Evolutionary conservation across 2,797 vertebrate species (phyloP), one percentile per base, ranked within the genome.

Genomic region (Pogoniulus pusillus): DNA sequence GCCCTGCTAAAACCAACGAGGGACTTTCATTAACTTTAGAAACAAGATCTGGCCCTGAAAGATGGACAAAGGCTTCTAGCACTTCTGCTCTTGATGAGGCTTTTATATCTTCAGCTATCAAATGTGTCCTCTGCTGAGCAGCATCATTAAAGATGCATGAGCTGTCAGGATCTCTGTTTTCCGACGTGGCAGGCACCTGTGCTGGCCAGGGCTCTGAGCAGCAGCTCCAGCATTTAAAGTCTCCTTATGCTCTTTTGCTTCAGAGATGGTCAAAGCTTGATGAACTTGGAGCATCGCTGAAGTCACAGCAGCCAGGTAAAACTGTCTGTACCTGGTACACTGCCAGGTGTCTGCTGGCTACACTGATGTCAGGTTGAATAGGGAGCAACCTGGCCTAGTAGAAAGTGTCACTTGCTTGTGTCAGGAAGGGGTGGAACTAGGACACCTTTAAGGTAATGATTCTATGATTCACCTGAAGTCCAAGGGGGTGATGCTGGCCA

Each of bases 131-230:
- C 73, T 51, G 78, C 85, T 30, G 47, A 55, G 88, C 64, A 87
- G 87, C 71, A 14, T 10, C 83, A 35, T 96, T 81, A 96, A 96
- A 96, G 92, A 91, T 96, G 70, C 84, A 96, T 82, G 90, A 72
- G 4, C 87, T 43, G 32, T 12, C 49, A 45, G 80, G 82, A 86
- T 94, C 93, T 81, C 78, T 1, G 4, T 54, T 81, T 90, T 89
- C 85, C 6, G 1, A 7, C 0, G 4, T 60, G 66, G 51, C 47
- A 12, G 77, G 82, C 1, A 6, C 4, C 1, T 29, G 71, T 35
- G 22, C 76, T 74, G 80, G 60, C 39, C 4, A 35, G 8, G 51
- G 51, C 60, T 65, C 39, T 1, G 24, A 41, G 65, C 32, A 10
- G 86, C 65, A 75, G 81, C 86, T 80, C 72, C 47, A 30, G 73